Conservation (phyloP, 2,797 vertebrate genomes). For the Brachyrhaphis roseni region DNA sequence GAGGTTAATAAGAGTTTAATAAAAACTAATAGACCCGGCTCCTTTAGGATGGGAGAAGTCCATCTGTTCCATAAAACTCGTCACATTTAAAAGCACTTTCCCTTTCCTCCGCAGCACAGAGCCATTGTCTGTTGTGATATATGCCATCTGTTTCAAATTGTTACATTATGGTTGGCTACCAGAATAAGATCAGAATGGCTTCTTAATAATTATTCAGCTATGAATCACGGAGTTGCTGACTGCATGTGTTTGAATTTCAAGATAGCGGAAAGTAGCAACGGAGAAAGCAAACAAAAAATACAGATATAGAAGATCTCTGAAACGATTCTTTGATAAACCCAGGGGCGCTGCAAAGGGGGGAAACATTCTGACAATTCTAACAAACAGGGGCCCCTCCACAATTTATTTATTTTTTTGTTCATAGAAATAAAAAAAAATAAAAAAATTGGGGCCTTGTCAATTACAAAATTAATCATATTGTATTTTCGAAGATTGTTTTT, state of each 20-base stretch:
- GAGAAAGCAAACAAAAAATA: background rate
- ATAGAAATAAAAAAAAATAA: too few species aligned
- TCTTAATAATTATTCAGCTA: background rate
- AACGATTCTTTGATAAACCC: background rate
- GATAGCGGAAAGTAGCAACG: background rate
- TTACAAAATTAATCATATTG: too few species aligned
- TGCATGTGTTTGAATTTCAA: background rate
- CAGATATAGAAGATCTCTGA: background rate
- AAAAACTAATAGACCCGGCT: constrained; percentile 67
- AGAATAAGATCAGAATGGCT: background rate
- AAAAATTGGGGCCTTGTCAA: too few species aligned
- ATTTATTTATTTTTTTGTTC: too few species aligned
- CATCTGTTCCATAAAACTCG: constrained; percentile 69
- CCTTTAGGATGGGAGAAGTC: constrained; percentile 50
- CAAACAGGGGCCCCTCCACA: too few species aligned
- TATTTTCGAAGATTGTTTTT: too few species aligned
- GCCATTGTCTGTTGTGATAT: constrained; percentile 24
- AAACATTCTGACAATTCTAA: too few species aligned
- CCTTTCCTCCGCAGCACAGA: constrained; percentile 28
- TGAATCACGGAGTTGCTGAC: background rate
- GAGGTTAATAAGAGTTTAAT: constrained; percentile 62
- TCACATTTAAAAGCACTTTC: constrained; percentile 46
- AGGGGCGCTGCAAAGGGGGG: too few species aligned
- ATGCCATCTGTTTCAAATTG: constrained; percentile 43
- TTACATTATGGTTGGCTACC: background rate